These are phyloP conservation scores for Pachyrhynchus sulphureomaculatus DNA, from an alignment of 1,140 invertebrate genomes.

Conservation along the genomic window DNA sequence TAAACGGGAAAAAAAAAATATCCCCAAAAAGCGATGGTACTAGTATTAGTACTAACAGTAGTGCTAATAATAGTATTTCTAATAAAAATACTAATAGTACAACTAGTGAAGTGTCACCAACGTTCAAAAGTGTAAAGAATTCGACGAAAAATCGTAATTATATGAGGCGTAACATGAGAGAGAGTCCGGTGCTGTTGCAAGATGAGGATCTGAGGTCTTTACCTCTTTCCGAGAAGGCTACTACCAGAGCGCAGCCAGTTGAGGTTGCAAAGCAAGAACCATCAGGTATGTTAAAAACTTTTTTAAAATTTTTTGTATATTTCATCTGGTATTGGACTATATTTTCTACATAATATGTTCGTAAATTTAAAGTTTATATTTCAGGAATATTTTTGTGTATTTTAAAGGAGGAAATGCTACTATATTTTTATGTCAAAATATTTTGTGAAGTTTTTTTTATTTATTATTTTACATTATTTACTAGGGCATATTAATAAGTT, in stretches of 20 bases:
- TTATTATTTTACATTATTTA: no score
- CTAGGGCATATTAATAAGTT: no score
- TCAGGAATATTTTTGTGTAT: no score
- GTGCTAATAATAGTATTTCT: not conserved
- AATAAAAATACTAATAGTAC: not conserved
- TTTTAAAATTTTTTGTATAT: no score
- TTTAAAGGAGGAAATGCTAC: no score
- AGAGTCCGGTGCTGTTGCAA: constrained; percentile 55
- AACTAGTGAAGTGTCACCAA: constrained; percentile 8
- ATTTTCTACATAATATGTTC: no score
- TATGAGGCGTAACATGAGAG: constrained; percentile 59
- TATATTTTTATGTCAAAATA: no score
- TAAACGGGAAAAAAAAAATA: not conserved
- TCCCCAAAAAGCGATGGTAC: constrained; percentile 2
- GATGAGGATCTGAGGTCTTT: constrained; percentile 64
- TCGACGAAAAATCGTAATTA: constrained; percentile 64
- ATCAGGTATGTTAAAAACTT: not conserved
- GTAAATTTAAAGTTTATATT: no score
- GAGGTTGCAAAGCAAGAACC: no score
- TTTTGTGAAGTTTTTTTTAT: no score
- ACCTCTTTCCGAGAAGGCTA: constrained; percentile 43
- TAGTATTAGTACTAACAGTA: not conserved
- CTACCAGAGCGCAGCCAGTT: not conserved
- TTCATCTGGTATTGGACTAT: no score
- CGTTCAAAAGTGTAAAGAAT: constrained; percentile 56